phyloP scores from a whole-genome alignment of 1,140 invertebrate genomes.

The Zaprionus vittiger region DNA sequence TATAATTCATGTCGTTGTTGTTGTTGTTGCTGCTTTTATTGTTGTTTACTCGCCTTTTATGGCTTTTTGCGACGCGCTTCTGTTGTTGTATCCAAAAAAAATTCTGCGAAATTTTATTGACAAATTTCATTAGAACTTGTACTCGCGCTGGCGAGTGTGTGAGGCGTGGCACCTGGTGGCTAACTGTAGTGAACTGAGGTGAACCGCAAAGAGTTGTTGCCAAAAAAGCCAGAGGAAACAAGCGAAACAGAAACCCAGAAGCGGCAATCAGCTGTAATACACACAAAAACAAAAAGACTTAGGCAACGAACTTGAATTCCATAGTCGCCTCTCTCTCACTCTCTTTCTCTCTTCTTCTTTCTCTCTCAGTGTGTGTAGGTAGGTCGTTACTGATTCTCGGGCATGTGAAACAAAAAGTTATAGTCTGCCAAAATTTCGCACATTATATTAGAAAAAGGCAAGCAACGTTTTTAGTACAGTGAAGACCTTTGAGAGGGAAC shows the following conservation, averaged over 20 bases:
- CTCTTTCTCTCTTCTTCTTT: background rate
- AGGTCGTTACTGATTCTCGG: background rate
- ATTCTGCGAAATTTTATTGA: slow-evolving; percentile 81
- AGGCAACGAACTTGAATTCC: slow-evolving; percentile 66
- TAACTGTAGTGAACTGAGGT: slow-evolving; percentile 77
- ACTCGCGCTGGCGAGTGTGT: slow-evolving; percentile 19
- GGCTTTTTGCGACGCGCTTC: slow-evolving; percentile 35
- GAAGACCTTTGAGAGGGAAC: background rate
- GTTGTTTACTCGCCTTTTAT: slow-evolving; percentile 50
- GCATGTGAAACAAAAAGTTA: slow-evolving; percentile 31
- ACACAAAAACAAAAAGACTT: slow-evolving; percentile 69
- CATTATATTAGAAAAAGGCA: background rate
- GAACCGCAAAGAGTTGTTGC: slow-evolving; percentile 53
- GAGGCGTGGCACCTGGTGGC: slow-evolving; percentile 29
- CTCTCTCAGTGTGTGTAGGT: background rate
- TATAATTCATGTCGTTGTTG: slow-evolving; percentile 37
- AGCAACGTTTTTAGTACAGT: background rate
- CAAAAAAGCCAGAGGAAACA: slow-evolving; percentile 10
- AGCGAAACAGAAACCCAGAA: background rate
- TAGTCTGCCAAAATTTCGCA: slow-evolving; percentile 26
- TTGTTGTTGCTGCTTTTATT: slow-evolving; percentile 33
- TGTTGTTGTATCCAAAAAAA: slow-evolving; percentile 51
- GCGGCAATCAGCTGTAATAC: slow-evolving; percentile 34
- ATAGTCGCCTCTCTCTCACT: background rate
- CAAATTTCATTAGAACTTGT: slow-evolving; percentile 81